Evolutionary conservation across 37 sponge, comb jelly and placozoan species (phyloP).

Genomic region (Geodia barretti): DNA sequence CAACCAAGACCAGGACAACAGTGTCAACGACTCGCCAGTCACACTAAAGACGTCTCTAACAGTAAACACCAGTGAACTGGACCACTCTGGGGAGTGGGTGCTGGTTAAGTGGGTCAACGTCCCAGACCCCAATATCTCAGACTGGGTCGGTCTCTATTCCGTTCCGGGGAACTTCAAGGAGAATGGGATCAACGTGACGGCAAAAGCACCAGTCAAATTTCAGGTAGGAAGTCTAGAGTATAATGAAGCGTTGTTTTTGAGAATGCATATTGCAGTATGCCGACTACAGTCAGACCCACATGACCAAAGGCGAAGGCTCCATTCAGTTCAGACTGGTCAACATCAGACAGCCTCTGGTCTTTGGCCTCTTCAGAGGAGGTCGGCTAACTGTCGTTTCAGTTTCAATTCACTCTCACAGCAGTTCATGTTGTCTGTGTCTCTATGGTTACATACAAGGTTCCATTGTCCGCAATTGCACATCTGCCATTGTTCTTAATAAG

Average conservation of each 20-base stretch:
- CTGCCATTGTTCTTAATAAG: too few species aligned
- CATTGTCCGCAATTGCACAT: too few species aligned
- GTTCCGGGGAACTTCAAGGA: neutral
- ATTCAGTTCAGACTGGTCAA: constrained; percentile 42
- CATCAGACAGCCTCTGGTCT: constrained; percentile 29
- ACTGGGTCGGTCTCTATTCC: neutral
- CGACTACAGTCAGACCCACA: constrained; percentile 6
- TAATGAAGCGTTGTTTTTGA: too few species aligned
- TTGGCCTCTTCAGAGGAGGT: constrained; percentile 34
- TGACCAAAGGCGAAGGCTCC: constrained; percentile 14
- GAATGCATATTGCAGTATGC: too few species aligned
- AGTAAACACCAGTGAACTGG: neutral
- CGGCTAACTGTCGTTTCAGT: neutral
- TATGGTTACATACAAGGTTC: too few species aligned
- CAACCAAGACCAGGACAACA: too few species aligned
- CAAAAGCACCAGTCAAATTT: neutral
- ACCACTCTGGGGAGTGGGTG: neutral
- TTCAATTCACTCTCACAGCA: too few species aligned
- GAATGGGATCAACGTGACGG: neutral
- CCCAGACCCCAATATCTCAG: neutral
- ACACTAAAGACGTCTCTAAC: too few species aligned
- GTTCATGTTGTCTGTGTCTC: too few species aligned
- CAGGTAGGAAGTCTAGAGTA: too few species aligned
- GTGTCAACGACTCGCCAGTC: too few species aligned
- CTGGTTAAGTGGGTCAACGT: neutral